These are phyloP conservation scores for Drosophila lowei DNA, from an alignment of 1,140 invertebrate species.

Conservation along the genomic window DNA sequence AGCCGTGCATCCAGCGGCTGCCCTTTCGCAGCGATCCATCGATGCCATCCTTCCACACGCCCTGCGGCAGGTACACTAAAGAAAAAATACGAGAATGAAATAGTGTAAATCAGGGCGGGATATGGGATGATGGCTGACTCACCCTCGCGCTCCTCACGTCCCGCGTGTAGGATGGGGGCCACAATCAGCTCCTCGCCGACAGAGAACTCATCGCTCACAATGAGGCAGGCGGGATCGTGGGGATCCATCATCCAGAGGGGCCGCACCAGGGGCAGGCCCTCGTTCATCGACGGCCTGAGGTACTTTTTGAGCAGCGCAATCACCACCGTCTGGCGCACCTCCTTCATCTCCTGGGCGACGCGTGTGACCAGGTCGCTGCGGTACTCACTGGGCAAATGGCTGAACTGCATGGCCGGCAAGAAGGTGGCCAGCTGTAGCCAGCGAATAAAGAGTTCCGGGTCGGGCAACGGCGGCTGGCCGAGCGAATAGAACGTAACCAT, in stretches of 20 bases:
- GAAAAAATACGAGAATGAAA: background rate
- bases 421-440: conserved; percentile 98
- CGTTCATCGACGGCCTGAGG: conserved; percentile 89
- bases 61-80: conserved; percentile 92
- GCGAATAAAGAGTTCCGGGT: conserved; percentile 94
- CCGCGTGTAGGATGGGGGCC: conserved; percentile 91
- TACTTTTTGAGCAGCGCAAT: conserved; percentile 91
- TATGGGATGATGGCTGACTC: conserved; percentile 2
- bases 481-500: conserved; percentile 80
- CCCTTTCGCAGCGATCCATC: conserved; percentile 93
- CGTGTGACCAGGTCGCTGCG: conserved; percentile 89
- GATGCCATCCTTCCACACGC: conserved; percentile 95
- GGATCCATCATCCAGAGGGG: conserved; percentile 97
- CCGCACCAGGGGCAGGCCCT: conserved; percentile 92
- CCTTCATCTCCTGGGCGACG: conserved; percentile 89
- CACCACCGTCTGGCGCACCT: conserved; percentile 89
- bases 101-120: too few relatives aligned
- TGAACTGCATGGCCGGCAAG: conserved; percentile 95
- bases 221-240: conserved; percentile 90
- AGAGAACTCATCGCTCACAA: conserved; percentile 94
- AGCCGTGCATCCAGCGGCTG: conserved; percentile 94
- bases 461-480: conserved; percentile 85
- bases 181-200: conserved; percentile 96
- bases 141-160: conserved; percentile 86
- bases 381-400: conserved; percentile 94